Conservation (phyloP, 2,797 vertebrate species). For the Aldrovandia affinis region DNA sequence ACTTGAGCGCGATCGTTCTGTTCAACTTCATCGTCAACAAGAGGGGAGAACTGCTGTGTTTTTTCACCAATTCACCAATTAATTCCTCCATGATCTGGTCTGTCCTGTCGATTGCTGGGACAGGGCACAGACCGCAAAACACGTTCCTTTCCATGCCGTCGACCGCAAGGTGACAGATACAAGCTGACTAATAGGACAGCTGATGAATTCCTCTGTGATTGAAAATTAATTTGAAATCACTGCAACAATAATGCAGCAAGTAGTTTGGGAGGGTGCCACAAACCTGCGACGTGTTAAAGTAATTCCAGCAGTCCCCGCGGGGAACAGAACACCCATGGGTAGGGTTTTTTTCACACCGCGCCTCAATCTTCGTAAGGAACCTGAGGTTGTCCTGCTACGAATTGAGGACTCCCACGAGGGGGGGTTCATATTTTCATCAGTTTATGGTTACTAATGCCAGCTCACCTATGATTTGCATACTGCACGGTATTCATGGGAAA, state of each 20-base stretch:
- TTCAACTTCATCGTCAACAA: background rate
- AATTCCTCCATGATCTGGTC: background rate
- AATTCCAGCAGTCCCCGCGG: constrained; percentile 56
- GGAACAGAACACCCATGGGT: constrained; percentile 47
- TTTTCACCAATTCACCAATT: background rate
- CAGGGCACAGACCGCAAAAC: constrained; percentile 59
- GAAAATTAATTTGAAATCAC: constrained; percentile 60
- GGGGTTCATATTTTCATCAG: constrained; percentile 23
- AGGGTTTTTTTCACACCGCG: constrained; percentile 38
- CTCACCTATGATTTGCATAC: background rate
- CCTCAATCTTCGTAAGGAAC: constrained; percentile 47
- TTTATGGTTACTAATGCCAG: background rate
- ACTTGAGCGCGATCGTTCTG: too few relatives aligned
- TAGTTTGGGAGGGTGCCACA: constrained; percentile 56
- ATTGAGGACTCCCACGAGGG: constrained; percentile 34
- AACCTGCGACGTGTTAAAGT: constrained; percentile 60
- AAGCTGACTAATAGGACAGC: constrained; percentile 72
- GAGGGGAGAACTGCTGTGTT: background rate
- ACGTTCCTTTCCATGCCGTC: constrained; percentile 70
- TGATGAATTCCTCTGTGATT: constrained; percentile 67
- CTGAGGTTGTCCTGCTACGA: background rate
- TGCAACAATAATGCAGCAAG: constrained; percentile 38
- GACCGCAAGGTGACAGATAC: constrained; percentile 64
- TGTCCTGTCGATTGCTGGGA: background rate
- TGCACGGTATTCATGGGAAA: constrained; percentile 39